phyloP scores from a whole-genome alignment of 1,140 invertebrate species.

The Pseudomyrmex cubaensis region DNA sequence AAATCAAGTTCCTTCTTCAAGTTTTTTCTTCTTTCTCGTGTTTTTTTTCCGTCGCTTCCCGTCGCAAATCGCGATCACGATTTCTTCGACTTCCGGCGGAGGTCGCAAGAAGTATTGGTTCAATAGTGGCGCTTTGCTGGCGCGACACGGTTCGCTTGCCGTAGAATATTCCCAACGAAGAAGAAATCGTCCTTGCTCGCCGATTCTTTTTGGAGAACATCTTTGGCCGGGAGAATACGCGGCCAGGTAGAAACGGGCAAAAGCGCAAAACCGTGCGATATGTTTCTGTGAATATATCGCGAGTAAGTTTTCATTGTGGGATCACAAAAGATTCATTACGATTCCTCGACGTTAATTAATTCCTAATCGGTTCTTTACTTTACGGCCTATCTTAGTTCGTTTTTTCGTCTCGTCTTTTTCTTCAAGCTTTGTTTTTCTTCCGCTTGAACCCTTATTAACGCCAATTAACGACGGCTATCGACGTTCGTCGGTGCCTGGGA shows the following conservation, averaged over 20 bases:
- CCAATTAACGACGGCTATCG: not conserved
- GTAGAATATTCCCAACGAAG: slow-evolving; percentile 20
- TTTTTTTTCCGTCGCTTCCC: slow-evolving; percentile 51
- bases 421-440: not conserved
- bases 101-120: not conserved
- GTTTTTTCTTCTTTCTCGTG: slow-evolving; percentile 6
- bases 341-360: slow-evolving; percentile 18
- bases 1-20: slow-evolving; percentile 11
- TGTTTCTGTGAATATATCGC: not conserved
- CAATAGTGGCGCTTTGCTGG: slow-evolving; percentile 48
- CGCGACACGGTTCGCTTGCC: slow-evolving; percentile 75
- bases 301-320: not conserved
- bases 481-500: not conserved
- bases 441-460: not conserved
- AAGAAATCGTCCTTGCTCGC: slow-evolving; percentile 29
- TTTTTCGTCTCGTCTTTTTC: not conserved
- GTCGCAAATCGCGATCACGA: slow-evolving; percentile 31
- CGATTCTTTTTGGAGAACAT: slow-evolving; percentile 8
- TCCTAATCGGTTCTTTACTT: not conserved
- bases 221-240: slow-evolving; percentile 7
- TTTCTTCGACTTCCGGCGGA: slow-evolving; percentile 44
- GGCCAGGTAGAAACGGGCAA: slow-evolving; percentile 20
- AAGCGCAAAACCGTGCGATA: slow-evolving; percentile 38
- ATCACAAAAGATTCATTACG: not conserved
- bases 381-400: not conserved